phyloP scores from a whole-genome alignment of 2,888 invertebrate genomes.

The Dorcus hopei region DNA sequence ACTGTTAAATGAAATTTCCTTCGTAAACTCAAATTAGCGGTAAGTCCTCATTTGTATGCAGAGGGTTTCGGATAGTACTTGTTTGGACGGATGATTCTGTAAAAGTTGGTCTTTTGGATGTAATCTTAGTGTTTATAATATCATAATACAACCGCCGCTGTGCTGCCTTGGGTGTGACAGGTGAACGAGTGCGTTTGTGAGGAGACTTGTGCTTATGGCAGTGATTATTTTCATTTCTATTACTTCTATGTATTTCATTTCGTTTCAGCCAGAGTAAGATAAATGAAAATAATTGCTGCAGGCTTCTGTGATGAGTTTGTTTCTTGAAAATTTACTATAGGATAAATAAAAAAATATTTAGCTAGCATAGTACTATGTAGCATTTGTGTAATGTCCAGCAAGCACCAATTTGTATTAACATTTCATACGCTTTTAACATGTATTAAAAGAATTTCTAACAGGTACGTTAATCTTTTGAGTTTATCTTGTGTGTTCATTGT shows the following conservation, averaged over 20 bases:
- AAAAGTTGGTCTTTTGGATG: slow-evolving; percentile 10
- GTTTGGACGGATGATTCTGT: slow-evolving; percentile 6
- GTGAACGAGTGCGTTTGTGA: slow-evolving; percentile 29
- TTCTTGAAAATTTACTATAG: slow-evolving; percentile 31
- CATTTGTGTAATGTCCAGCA: slow-evolving; percentile 40
- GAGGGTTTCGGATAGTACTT: not conserved
- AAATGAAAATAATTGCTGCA: slow-evolving; percentile 29
- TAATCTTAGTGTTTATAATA: slow-evolving; percentile 21
- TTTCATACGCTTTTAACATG: slow-evolving; percentile 41
- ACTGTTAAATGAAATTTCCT: slow-evolving; percentile 8
- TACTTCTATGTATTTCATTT: slow-evolving; percentile 11
- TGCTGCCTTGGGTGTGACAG: slow-evolving; percentile 36
- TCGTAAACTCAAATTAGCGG: slow-evolving; percentile 9
- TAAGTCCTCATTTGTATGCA: not conserved
- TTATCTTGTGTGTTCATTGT: not conserved
- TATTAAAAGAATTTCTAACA: slow-evolving; percentile 15
- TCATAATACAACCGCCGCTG: slow-evolving; percentile 34
- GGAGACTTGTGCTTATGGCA: slow-evolving; percentile 39
- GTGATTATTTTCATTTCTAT: slow-evolving; percentile 32
- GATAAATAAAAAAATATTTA: slow-evolving; percentile 34
- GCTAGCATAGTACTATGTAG: slow-evolving; percentile 35
- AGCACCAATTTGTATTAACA: slow-evolving; percentile 40
- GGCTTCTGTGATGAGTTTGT: slow-evolving; percentile 50
- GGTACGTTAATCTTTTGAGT: not conserved
- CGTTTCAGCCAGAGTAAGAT: slow-evolving; percentile 10